Base-by-base conservation (phyloP, 2,797 vertebrate species). In the Heliangelus exortis region DNA sequence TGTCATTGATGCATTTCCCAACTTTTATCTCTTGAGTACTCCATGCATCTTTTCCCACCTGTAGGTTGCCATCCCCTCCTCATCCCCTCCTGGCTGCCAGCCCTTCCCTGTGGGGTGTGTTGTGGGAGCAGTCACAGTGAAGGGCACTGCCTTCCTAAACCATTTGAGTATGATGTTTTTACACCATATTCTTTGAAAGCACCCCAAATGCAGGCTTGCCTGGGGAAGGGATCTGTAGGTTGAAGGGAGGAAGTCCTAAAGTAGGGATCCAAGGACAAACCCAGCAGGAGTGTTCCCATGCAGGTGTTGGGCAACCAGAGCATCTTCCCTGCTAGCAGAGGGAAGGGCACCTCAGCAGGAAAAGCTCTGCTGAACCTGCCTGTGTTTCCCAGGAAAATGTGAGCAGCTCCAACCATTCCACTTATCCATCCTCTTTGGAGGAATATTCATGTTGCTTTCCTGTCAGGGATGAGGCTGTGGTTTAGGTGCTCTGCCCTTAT, bases 241-340 rank as follows among this genome's bases (percentile, higher is more conserved):
- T 41, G 48, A 72, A 61, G 76, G 16, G 10, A 76, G 19, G 29
- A 77, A 18, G 15, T 47, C 29, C 63, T 66, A 61, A 51, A 39
- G 33, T 8, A 21, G 19, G 26, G 36, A 5, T 45, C 21, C 6
- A 7, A 31, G 26, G 62, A 31, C 62, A 78, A 43, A 47, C 22
- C 17, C 3, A 1, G 15, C n/a, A 7, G 4, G 5, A 1, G 1
- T 25, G 1, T 19, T 11, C n/a, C 69, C 20, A 3, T 6, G 31
- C 41, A 23, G 54, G 54, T 53, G 59, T 31, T 3, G 23, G 33
- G 17, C 20, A 3, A 54, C 1, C 1, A 47, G 19, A 47, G 55
- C 22, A 10, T 68, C 31, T 39, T 9, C 12, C 12, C 15, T 12
- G 5, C 77, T 23, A 36, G 41, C 31, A 15, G 28, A 58, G 18